A percentile compares a stretch with the other conserved stretches of the same genome.
Conservation (phyloP, 2,888 invertebrate genomes). For the Drosophila tanythrix region DNA sequence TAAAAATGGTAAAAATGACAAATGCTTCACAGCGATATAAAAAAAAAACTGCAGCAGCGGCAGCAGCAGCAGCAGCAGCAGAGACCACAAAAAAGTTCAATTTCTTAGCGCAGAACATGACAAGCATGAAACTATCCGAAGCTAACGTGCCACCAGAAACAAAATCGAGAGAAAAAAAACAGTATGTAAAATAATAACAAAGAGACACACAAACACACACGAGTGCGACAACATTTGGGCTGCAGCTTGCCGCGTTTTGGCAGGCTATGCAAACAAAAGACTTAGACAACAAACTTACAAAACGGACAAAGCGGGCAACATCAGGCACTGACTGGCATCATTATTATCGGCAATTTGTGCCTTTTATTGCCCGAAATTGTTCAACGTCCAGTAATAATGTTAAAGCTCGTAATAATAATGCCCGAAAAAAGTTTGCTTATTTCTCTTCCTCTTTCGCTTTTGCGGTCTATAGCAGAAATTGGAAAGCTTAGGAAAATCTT, state of each 20-base stretch:
- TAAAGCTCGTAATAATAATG: slow-evolving; percentile 70
- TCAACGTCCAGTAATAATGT: slow-evolving; percentile 75
- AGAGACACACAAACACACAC: slow-evolving; percentile 44
- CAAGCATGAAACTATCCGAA: slow-evolving; percentile 72
- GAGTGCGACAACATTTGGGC: slow-evolving; percentile 20
- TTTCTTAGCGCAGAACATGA: slow-evolving; percentile 76
- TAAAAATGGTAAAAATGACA: slow-evolving; percentile 80
- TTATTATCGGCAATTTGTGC: slow-evolving; percentile 74
- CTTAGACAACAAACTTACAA: slow-evolving; percentile 67
- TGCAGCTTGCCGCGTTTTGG: slow-evolving; percentile 12
- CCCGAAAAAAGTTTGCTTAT: slow-evolving; percentile 50
- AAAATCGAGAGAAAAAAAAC: slow-evolving; percentile 30
- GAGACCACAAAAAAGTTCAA: slow-evolving; percentile 68
- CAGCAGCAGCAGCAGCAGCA: slow-evolving; percentile 32
- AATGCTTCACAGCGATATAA: slow-evolving; percentile 76
- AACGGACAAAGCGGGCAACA: slow-evolving; percentile 22
- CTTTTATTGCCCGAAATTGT: slow-evolving; percentile 77
- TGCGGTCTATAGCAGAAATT: slow-evolving; percentile 63
- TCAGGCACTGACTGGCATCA: slow-evolving; percentile 55
- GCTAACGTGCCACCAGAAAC: slow-evolving; percentile 49
- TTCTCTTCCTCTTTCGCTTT: slow-evolving; percentile 21
- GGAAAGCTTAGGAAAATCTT: slow-evolving; percentile 69
- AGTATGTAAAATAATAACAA: slow-evolving; percentile 76
- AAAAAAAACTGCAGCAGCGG: slow-evolving; percentile 53
- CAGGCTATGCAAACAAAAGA: slow-evolving; percentile 66